A percentile compares a stretch with the other conserved stretches of the same genome.
phyloP scores from a whole-genome alignment of 92 coral and sea anemone species.

The Parazoanthus atlanticus region DNA sequence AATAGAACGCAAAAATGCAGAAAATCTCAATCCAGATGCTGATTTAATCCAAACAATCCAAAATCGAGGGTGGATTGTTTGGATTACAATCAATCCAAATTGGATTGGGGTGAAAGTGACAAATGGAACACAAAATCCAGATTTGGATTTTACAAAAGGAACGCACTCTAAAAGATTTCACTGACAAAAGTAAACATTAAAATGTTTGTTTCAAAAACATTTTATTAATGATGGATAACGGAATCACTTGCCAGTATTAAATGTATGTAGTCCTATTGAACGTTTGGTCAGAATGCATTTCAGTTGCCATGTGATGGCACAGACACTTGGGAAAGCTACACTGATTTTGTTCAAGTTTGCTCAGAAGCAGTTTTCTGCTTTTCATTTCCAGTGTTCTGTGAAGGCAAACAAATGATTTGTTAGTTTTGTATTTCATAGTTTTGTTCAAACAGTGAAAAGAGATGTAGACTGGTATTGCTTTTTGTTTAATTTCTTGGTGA shows the following conservation, averaged over 20 bases:
- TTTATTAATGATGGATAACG: not conserved
- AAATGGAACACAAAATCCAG: no score
- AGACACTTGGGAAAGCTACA: not conserved
- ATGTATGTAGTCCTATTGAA: not conserved
- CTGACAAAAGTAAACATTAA: not conserved
- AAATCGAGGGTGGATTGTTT: no score
- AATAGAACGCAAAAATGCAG: no score
- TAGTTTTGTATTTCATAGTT: not conserved
- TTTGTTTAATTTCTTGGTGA: not conserved
- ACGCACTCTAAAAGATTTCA: not conserved
- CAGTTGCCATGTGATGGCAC: not conserved
- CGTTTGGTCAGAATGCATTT: not conserved
- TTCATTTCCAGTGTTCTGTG: not conserved
- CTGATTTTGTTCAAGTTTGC: not conserved
- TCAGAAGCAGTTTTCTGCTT: not conserved
- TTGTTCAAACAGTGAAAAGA: not conserved
- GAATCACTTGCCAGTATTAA: not conserved
- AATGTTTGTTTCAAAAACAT: not conserved
- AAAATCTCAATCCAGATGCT: no score
- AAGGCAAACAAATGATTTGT: not conserved
- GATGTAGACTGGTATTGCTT: not conserved
- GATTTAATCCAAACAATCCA: no score
- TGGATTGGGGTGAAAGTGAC: no score
- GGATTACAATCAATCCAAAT: no score
- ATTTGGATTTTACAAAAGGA: no score